Conservation (phyloP, 64 coral and sea anemone species). For the Dendrophyllia cribrosa region DNA sequence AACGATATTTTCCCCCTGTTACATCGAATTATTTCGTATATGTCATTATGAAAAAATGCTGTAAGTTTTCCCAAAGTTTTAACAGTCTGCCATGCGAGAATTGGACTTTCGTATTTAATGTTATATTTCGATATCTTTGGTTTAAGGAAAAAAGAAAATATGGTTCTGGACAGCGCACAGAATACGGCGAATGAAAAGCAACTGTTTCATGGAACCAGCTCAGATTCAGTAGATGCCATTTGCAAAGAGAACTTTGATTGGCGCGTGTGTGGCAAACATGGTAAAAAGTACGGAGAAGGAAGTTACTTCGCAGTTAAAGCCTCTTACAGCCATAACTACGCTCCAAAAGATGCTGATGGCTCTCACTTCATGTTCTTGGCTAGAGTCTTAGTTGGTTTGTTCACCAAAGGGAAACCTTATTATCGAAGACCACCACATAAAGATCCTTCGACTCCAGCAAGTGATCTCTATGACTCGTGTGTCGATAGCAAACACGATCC, state of each 20-base stretch:
- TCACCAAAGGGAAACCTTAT: not conserved
- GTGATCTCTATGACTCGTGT: slow-evolving; percentile 36
- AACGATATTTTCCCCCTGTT: too few relatives aligned
- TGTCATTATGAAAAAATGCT: too few relatives aligned
- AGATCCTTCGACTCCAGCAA: not conserved
- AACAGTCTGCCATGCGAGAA: too few relatives aligned
- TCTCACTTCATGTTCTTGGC: slow-evolving; percentile 14
- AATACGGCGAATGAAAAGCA: not conserved
- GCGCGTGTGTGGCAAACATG: slow-evolving; percentile 3
- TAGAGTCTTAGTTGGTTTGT: slow-evolving; percentile 28
- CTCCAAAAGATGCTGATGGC: not conserved
- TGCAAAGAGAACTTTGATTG: slow-evolving; percentile 48
- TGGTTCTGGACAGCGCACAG: not conserved
- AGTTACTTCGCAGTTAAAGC: slow-evolving; percentile 29
- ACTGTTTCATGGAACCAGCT: slow-evolving; percentile 15
- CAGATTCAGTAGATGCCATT: not conserved
- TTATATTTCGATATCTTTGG: too few relatives aligned
- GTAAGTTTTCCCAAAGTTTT: too few relatives aligned
- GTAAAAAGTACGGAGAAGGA: slow-evolving; percentile 15
- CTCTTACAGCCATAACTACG: slow-evolving; percentile 15
- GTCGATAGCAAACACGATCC: slow-evolving; percentile 9
- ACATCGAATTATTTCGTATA: too few relatives aligned
- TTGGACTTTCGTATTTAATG: too few relatives aligned
- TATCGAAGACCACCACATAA: slow-evolving; percentile 17
- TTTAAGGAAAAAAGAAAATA: not conserved